Evolutionary conservation across 35 echinoderm and acorn worm species (phyloP), one percentile per base, ranked within the genome.

Genomic region (Acanthaster planci): DNA sequence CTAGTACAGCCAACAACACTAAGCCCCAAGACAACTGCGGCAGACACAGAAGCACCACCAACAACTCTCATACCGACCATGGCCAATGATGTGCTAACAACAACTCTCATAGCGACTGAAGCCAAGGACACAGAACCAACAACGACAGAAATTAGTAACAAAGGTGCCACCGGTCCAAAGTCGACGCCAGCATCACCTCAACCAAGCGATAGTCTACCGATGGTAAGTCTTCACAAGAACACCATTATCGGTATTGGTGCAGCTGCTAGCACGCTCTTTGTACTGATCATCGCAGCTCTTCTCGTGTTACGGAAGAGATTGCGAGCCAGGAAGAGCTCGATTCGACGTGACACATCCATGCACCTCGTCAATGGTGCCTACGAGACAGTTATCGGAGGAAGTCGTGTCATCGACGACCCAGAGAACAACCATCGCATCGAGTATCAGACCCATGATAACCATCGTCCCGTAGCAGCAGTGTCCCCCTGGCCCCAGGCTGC

Each of bases 161-260:
- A 29, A 15, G 53, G 30, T 37, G 32, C 51, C 17, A 6, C 17
- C 1, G 12, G 52, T 53, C 56, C 55, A 57, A 26, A 47, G 18
- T 35, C 81, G 38, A 83, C 81, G 5, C 52, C 23, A 57, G 9
- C 53, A 3, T 17, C 81, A 7, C 37, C 51, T 37, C 35, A 1
- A 7, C 51, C 56, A 16, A 17, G 22, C 8, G 53, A 60, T n/a
- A 18, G 22, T 15, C 21, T 9, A 23, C 17, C 81, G 26, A 34
- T 83, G 2, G 32, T 21, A 27, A 27, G 8, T 0, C 31, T 59
- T 9, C 34, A 29, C 29, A 54, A 59, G 23, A 57, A 12, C 27
- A 57, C 56, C 26, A 57, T 60, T 27, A 83, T 83, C 38, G 51
- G 29, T 10, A 38, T 83, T 17, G 81, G 81, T 34, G 36, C 59